phyloP scores from a whole-genome alignment of 2,797 vertebrate species.

The Lithobates pipiens region DNA sequence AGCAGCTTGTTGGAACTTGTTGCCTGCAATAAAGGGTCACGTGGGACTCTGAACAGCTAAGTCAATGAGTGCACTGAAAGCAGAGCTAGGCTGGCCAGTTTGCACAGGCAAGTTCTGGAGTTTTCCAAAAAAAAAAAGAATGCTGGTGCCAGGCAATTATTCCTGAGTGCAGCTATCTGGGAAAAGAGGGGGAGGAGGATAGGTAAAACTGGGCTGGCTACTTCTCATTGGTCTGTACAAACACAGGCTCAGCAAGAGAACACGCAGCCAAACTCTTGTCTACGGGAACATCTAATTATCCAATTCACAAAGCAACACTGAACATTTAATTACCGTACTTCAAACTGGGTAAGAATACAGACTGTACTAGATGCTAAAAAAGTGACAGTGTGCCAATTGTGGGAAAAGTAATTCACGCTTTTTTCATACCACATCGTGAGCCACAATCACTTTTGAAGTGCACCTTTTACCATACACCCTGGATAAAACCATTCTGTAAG shows the following conservation, averaged over 20 bases:
- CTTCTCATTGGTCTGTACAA: neutral
- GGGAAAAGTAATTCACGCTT: neutral
- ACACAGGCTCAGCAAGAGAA: neutral
- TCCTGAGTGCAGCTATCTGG: neutral
- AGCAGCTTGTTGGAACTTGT: constrained; percentile 62
- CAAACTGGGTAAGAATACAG: constrained; percentile 21
- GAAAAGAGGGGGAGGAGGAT: neutral
- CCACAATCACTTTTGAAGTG: neutral
- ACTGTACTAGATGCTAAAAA: constrained; percentile 39
- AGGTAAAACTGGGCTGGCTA: constrained; percentile 1
- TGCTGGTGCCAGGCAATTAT: constrained; percentile 27
- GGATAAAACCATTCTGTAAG: neutral
- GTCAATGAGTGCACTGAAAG: constrained; percentile 60
- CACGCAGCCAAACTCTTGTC: constrained; percentile 5
- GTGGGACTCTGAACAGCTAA: constrained; percentile 54
- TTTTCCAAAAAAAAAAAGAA: constrained; percentile 27
- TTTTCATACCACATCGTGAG: neutral
- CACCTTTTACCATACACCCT: neutral
- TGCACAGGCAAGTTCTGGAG: constrained; percentile 58
- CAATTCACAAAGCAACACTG: constrained; percentile 36
- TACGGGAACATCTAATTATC: constrained; percentile 47
- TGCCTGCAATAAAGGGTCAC: constrained; percentile 61
- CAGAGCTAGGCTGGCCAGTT: constrained; percentile 68
- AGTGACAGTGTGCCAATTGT: constrained; percentile 21
- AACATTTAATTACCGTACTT: constrained; percentile 51